phyloP scores from a whole-genome alignment of 2,888 invertebrate species.

The Philaethria dido region DNA sequence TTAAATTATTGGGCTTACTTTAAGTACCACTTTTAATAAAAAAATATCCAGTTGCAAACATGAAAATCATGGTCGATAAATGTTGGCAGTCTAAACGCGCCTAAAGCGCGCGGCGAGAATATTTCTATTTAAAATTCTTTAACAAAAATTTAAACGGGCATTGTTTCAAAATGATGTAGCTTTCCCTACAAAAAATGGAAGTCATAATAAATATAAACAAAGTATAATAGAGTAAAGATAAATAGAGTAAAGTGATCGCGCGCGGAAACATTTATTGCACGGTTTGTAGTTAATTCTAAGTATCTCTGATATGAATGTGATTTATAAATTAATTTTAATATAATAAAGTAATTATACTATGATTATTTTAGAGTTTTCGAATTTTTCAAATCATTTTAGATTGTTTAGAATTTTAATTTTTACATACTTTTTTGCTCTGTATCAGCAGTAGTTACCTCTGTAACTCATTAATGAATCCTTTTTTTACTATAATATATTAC shows the following conservation, averaged over 20 bases:
- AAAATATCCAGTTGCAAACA: no score
- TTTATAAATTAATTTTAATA: not conserved
- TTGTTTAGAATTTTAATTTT: not conserved
- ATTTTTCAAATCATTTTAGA: no score
- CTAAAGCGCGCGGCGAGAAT: not conserved
- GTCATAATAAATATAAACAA: not conserved
- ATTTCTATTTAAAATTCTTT: not conserved
- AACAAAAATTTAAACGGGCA: not conserved
- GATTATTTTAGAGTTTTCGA: no score
- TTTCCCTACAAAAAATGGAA: not conserved
- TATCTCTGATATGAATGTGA: not conserved
- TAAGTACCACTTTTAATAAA: no score
- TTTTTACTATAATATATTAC: no score
- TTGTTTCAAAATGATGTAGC: not conserved
- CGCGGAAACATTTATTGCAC: constrained; percentile 17
- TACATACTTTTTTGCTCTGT: no score
- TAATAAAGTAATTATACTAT: no score
- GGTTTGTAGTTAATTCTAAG: not conserved
- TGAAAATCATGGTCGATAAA: not conserved
- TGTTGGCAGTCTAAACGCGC: not conserved
- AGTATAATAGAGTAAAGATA: no score
- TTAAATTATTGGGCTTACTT: no score
- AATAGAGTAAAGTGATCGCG: no score
- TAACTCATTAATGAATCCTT: no score
- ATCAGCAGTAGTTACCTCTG: no score